Evolutionary conservation across 1,140 invertebrate genomes (phyloP).

Genomic region (Pseudomyrmex pallidus): DNA sequence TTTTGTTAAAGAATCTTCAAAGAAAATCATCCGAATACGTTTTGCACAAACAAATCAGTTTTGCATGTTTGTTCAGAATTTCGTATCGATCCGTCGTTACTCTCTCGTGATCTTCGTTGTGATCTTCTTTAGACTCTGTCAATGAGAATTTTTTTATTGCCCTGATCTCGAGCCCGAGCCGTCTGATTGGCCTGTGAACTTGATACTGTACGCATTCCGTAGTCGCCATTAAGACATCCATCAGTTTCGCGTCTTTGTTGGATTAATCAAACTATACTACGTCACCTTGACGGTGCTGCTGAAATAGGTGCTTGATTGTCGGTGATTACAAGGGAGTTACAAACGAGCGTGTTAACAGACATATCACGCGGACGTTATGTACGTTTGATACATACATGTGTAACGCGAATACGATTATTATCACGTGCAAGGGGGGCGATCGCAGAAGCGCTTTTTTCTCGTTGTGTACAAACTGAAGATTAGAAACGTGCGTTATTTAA

Average conservation of each 20-base stretch:
- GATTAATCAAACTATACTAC: constrained; percentile 57
- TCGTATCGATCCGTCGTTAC: not conserved
- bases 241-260: constrained; percentile 46
- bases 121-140: not conserved
- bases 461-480: not conserved
- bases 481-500: too few species aligned
- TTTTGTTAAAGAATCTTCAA: not conserved
- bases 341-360: constrained; percentile 35
- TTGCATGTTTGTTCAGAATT: not conserved
- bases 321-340: constrained; percentile 39
- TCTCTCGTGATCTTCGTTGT: not conserved
- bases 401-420: constrained; percentile 6
- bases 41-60: not conserved
- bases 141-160: constrained; percentile 24
- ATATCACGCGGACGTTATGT: not conserved
- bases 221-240: constrained; percentile 40
- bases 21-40: not conserved
- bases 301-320: constrained; percentile 65
- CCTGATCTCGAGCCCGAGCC: not conserved
- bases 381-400: constrained; percentile 15
- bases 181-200: not conserved
- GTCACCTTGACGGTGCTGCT: constrained; percentile 44
- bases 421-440: not conserved
- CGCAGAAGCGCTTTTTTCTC: not conserved
- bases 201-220: constrained; percentile 41